phyloP scores from a whole-genome alignment of 2,113 vertebrate species.

The Mus musculus region GRCm39 chr6:16959501-16960000 shows the following conservation, averaged over 20 bases:
- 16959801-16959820: background rate
- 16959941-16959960: conserved; percentile 40
- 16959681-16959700: background rate
- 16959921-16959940: conserved; percentile 39
- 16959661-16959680: background rate
- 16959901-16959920: conserved; percentile 32
- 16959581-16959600: background rate
- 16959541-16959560: background rate
- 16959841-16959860: background rate
- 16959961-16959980: background rate
- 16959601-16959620: background rate
- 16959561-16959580: rapidly evolving
- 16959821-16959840: conserved; percentile 13
- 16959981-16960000: conserved; percentile 2
- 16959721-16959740: background rate
- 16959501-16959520: background rate
- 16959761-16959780: background rate
- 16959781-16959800: conserved; percentile 5
- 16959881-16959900: conserved; percentile 11
- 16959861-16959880: background rate
- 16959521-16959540: background rate
- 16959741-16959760: background rate
- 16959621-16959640: background rate
- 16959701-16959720: background rate
- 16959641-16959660: background rate